Evolutionary conservation across 2,797 vertebrate species (phyloP), one percentile per base, ranked within the genome.

Genomic region (Chaenodraco wilsoni): DNA sequence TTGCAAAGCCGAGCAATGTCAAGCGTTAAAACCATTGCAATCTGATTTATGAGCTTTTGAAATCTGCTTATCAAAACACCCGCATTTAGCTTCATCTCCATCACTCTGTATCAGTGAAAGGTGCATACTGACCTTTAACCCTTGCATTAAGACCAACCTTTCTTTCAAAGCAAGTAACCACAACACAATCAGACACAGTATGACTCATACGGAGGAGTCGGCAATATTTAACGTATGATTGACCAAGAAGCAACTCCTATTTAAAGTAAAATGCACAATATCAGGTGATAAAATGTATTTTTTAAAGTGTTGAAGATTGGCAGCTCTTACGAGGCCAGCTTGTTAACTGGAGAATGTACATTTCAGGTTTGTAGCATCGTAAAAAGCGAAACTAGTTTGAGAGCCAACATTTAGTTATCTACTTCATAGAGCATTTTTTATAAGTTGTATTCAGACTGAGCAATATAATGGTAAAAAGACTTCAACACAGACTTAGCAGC

Each of bases 121-220:
- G 67, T 49, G 54, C 7, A 58, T 52, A 72, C 46, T 74, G 74
- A 83, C 67, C 82, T 79, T 86, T 67, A 55, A 64, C 69, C 77
- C 51, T 60, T 1, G 13, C 17, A 62, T 81, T 37, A 55, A 65
- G 11, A 27, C 23, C 16, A 71, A 56, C 21, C 56, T 43, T 54
- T 62, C 63, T 52, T 51, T 60, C 62, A 69, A 70, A 70, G 61
- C 65, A 49, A 56, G 52, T 55, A 62, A 67, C 79, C 33, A 77
- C 14, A 68, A 74, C 65, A 76, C 51, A 58, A 21, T 16, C 48
- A 21, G 13, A 56, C n/a, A 72, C 51, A 57, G 16, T 19, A 5
- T 75, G 68, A 72, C 21, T 81, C 79, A 78, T 37, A 23, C 84
- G 68, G 77, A 80, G 73, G 52, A 66, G 70, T 16, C 19, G 1